phyloP scores from a whole-genome alignment of 2,888 invertebrate genomes.

The Schizaphis graminum region DNA sequence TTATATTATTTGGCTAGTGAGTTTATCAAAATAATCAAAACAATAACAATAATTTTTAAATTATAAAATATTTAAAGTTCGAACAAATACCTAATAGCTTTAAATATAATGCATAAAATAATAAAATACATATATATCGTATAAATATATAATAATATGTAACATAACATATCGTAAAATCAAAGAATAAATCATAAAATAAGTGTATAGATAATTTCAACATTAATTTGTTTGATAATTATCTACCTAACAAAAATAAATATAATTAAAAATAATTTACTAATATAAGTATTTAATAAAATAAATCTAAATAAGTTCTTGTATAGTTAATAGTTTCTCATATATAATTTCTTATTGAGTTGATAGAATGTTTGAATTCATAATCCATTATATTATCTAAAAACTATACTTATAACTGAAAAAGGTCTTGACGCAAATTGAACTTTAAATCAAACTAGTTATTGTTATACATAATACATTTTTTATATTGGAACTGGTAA shows the following conservation, averaged over 20 bases:
- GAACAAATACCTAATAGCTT: background rate
- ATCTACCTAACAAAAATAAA: background rate
- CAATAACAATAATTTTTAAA: background rate
- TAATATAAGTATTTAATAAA: background rate
- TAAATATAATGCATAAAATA: background rate
- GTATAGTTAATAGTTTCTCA: background rate
- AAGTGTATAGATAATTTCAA: background rate
- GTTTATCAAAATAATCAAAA: constrained; percentile 22
- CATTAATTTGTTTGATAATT: background rate
- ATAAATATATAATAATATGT: no score
- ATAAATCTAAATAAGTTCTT: background rate
- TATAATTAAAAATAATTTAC: background rate
- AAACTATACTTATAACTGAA: background rate
- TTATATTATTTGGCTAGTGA: no score
- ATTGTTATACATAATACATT: no score
- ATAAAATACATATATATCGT: background rate
- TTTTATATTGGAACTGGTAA: no score
- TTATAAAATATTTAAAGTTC: background rate
- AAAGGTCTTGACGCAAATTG: no score
- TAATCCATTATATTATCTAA: background rate
- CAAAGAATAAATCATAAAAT: background rate
- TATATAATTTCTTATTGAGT: background rate
- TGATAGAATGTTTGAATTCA: background rate
- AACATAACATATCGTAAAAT: background rate
- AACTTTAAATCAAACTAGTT: no score